Conservation (phyloP, 2,888 invertebrate species). For the Dolichomitus sp. region DNA sequence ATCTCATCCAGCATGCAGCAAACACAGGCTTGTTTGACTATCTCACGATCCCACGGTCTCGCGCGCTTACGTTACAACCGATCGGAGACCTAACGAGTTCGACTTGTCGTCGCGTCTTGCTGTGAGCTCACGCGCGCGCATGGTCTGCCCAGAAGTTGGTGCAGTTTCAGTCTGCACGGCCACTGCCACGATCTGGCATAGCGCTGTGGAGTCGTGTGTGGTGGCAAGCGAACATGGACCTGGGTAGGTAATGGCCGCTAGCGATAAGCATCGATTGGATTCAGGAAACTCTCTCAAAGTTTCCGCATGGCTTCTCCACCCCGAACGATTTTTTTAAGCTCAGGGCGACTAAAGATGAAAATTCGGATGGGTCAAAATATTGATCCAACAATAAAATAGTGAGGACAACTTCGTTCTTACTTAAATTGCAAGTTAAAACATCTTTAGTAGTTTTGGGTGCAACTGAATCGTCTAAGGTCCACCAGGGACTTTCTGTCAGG, state of each 20-base stretch:
- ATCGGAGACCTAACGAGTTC: constrained; percentile 68
- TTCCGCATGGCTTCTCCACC: constrained; percentile 47
- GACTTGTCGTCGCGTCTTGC: constrained; percentile 62
- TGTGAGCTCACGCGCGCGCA: constrained; percentile 27
- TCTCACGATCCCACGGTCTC: constrained; percentile 82
- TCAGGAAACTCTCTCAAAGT: constrained; percentile 57
- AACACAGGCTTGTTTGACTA: constrained; percentile 81
- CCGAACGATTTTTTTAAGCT: background rate
- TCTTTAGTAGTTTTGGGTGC: no score
- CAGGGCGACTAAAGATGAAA: background rate
- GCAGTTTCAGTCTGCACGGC: constrained; percentile 28
- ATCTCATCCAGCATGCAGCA: constrained; percentile 73
- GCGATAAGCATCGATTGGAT: constrained; percentile 66
- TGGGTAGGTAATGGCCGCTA: constrained; percentile 48
- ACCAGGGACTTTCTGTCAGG: no score
- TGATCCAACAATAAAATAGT: no score
- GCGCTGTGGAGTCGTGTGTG: constrained; percentile 40
- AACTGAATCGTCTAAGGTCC: no score
- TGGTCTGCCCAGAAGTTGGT: constrained; percentile 18
- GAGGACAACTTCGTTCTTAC: no score
- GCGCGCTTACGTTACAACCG: constrained; percentile 64
- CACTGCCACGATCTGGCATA: constrained; percentile 46
- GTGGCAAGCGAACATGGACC: constrained; percentile 61
- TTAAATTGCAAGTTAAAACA: no score
- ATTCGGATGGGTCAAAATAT: background rate